Evolutionary conservation across 2,888 invertebrate genomes (phyloP), one percentile per base, ranked within the genome.

Genomic region (Xestia xanthographa): DNA sequence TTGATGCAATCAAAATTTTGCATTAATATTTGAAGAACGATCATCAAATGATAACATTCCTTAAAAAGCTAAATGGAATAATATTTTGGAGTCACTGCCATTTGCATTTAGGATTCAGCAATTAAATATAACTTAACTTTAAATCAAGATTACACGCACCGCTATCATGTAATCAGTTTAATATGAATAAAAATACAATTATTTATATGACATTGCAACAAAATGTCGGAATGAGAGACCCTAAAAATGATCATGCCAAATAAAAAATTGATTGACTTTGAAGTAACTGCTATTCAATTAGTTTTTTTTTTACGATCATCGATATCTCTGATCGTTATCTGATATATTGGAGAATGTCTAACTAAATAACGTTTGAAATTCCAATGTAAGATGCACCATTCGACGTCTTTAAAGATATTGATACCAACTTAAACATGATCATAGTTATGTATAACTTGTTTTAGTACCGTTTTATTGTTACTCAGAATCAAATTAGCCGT

Each of bases 21-120:
- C 17, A 63, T 17, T 17, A 41, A 80, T 69, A 69, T 77, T 77
- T 74, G 48, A 74, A 65, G 60, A 62, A 66, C 38, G 60, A 82
- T 85, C 45, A 63, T 45, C 41, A 69, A 81, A 69, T 50, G 68
- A 82, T 81, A 72, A 85, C 50, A 82, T 78, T 70, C 68, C 58
- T 43, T 74, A 53, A n/a, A 82, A n/a, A 74, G 26, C 26, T 66
- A 70, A 85, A 71, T 77, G 65, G 50, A 63, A 84, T 81, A 41
- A 43, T 62, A 81, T 71, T 77, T 58, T 72, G 22, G 26, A 67
- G 26, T 53, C 48, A 56, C 60, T 71, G 43, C 20, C 56, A 74
- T 82, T 81, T 74, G 38, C 29, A 68, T 77, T 68, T 50, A 62
- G 14, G 11, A 70, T 62, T 62, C 26, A 56, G 60, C n/a, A 66